A percentile compares a stretch with the other conserved stretches of the same genome.
Evolutionary conservation across 2,113 vertebrate genomes (phyloP).

Genomic region (Tursiops truncatus): DNA sequence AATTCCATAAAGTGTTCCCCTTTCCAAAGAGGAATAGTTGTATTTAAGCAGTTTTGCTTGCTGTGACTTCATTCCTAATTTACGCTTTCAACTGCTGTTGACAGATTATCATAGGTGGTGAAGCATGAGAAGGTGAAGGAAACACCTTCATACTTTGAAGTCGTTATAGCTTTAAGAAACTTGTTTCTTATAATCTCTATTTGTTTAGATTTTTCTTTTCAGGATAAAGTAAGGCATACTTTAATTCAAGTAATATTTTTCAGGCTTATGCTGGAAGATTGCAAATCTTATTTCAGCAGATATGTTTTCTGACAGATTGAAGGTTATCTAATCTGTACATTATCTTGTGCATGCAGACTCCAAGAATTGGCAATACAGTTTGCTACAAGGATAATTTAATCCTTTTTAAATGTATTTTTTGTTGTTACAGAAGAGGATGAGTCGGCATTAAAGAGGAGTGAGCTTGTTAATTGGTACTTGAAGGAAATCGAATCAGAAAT

Average conservation of each 20-base stretch:
- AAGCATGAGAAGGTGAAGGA: background rate
- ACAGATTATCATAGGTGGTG: background rate
- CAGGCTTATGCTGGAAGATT: background rate
- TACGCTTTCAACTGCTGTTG: conserved; percentile 2
- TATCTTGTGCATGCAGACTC: background rate
- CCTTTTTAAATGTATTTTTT: conserved; percentile 53
- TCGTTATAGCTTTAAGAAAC: conserved; percentile 16
- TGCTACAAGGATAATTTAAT: conserved; percentile 29
- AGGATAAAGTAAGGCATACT: background rate
- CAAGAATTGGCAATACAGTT: background rate
- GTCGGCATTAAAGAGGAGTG: conserved; percentile 90
- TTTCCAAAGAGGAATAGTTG: background rate
- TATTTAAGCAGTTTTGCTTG: background rate
- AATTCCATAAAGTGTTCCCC: background rate
- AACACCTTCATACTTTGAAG: conserved; percentile 41
- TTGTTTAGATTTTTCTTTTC: conserved; percentile 34
- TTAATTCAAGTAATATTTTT: conserved; percentile 57
- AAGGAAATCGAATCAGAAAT: conserved; percentile 99
- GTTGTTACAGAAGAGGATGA: conserved; percentile 91
- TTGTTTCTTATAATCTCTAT: conserved; percentile 23
- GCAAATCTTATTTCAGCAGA: conserved; percentile 25
- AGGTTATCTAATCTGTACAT: conserved; percentile 41
- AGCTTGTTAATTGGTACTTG: conserved; percentile 98
- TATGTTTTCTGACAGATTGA: background rate
- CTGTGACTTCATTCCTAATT: background rate